A percentile compares a stretch with the other conserved stretches of the same genome.
Evolutionary conservation across 1,140 invertebrate species (phyloP).

Genomic region (Drosophila sproati): DNA sequence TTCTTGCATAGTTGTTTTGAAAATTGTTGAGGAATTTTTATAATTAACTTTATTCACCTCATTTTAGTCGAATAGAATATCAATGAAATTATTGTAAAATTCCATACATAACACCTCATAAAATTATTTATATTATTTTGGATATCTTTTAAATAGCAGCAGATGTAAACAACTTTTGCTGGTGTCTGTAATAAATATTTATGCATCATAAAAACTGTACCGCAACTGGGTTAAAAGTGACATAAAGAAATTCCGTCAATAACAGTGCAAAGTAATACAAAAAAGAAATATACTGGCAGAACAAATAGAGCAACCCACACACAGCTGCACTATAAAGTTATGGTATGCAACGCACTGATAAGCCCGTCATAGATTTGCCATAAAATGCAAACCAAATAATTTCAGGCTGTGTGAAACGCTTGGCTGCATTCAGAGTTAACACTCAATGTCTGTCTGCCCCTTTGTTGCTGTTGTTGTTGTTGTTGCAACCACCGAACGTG

Average conservation of each 20-base stretch:
- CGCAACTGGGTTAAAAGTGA: neutral
- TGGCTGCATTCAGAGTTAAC: constrained; percentile 26
- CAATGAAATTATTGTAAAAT: neutral
- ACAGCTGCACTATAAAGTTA: neutral
- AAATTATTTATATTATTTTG: no score
- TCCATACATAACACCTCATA: no score
- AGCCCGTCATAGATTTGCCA: constrained; percentile 42
- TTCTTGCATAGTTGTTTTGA: no score
- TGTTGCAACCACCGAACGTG: constrained; percentile 3
- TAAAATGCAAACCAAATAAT: constrained; percentile 40
- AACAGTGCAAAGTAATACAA: constrained; percentile 10
- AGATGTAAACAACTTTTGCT: neutral
- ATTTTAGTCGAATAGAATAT: neutral
- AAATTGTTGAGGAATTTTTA: no score
- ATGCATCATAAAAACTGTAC: neutral
- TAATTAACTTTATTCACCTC: no score
- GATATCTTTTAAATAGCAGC: neutral
- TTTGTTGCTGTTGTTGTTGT: neutral
- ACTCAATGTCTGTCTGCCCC: neutral
- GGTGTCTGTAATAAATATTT: neutral
- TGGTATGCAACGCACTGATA: constrained; percentile 28
- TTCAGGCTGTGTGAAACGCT: constrained; percentile 26
- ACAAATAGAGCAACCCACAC: neutral
- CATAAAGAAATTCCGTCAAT: constrained; percentile 14
- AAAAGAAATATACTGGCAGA: neutral